Conservation (phyloP, 2,888 invertebrate species). For the Zaprionus lineosus region DNA sequence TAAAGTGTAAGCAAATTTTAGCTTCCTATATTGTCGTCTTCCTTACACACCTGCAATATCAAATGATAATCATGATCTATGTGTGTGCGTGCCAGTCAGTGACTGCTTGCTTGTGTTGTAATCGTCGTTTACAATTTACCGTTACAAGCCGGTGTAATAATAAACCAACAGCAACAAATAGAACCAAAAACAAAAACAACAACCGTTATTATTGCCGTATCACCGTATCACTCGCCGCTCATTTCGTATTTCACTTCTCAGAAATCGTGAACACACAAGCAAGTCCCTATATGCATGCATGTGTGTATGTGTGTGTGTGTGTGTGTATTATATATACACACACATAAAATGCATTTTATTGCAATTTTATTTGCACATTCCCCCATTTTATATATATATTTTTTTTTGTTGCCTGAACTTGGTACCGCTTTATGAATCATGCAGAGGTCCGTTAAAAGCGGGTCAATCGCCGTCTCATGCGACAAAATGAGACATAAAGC, state of each 20-base stretch:
- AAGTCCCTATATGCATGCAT: background rate
- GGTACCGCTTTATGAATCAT: conserved; percentile 73
- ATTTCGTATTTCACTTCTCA: conserved; percentile 39
- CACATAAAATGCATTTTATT: conserved; percentile 43
- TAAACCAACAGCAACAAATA: conserved; percentile 40
- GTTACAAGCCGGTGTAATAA: conserved; percentile 66
- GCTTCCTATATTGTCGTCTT: conserved; percentile 63
- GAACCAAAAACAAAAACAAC: conserved; percentile 27
- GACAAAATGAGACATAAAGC: conserved; percentile 43
- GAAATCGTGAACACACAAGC: conserved; percentile 4
- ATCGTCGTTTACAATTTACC: conserved; percentile 63
- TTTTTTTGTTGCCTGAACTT: conserved; percentile 58
- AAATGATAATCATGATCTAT: conserved; percentile 9
- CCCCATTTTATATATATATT: no score
- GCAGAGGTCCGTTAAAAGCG: conserved; percentile 48
- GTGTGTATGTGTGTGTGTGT: background rate
- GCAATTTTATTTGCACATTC: conserved; percentile 57
- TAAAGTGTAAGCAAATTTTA: conserved; percentile 61
- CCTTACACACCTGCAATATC: conserved; percentile 37
- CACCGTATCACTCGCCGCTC: conserved; percentile 32
- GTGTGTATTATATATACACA: background rate
- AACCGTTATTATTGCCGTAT: conserved; percentile 36
- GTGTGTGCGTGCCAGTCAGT: conserved; percentile 3
- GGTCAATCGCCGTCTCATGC: conserved; percentile 51
- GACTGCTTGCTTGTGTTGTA: conserved; percentile 53